Conservation (phyloP, 2,888 invertebrate species). For the Hydraecia micacea region DNA sequence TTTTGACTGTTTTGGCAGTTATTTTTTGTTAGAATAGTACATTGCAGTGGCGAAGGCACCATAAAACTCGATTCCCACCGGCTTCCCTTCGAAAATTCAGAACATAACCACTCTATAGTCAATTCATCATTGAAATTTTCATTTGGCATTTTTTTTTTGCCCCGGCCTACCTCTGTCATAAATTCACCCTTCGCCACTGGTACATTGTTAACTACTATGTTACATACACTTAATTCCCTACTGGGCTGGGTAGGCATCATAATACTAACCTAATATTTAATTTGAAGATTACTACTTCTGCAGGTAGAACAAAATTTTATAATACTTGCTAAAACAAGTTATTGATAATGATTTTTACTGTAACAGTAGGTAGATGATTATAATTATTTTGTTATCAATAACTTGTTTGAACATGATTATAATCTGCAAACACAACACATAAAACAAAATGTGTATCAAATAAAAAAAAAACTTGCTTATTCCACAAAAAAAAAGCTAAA, state of each 20-base stretch:
- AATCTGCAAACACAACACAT: slow-evolving; percentile 3
- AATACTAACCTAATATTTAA: background rate
- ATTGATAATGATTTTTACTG: background rate
- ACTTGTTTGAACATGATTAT: background rate
- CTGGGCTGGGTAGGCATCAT: no score
- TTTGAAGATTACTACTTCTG: slow-evolving; percentile 1
- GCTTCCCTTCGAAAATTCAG: no score
- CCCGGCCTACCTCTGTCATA: no score
- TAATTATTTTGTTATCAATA: background rate
- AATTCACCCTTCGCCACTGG: no score
- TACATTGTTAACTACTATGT: no score
- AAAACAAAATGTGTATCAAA: background rate
- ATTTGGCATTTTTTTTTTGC: no score
- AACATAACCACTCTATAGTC: no score
- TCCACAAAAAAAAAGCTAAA: slow-evolving; percentile 14
- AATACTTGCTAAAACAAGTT: slow-evolving; percentile 6
- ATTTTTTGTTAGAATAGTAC: background rate
- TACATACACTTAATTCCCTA: no score
- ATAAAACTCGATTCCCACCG: no score
- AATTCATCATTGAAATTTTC: no score
- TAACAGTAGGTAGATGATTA: background rate
- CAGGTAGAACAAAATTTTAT: background rate
- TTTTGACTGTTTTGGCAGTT: background rate
- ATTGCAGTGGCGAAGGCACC: no score
- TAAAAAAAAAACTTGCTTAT: slow-evolving; percentile 2